Percentiles rank a stretch among this genome's conserved stretches.
phyloP scores from a whole-genome alignment of 30 jellyfish, hydroid and myxozoan genomes.

The Turritopsis dohrnii region DNA sequence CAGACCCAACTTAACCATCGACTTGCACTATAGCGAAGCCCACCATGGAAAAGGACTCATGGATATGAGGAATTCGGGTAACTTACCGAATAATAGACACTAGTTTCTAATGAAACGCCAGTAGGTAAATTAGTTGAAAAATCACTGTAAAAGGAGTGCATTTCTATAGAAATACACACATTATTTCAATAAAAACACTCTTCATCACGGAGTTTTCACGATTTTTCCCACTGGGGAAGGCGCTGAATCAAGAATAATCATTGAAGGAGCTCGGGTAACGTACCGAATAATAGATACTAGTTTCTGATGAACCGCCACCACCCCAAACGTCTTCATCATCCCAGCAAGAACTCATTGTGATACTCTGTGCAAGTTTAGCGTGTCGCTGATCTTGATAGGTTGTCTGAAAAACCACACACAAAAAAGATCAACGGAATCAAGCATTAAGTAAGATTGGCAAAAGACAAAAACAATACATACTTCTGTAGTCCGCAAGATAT shows the following conservation, averaged over 20 bases:
- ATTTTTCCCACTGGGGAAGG: too few relatives aligned
- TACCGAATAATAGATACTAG: neutral
- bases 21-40: neutral
- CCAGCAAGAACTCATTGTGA: neutral
- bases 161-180: too few relatives aligned
- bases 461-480: neutral
- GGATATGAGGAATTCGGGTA: neutral
- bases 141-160: too few relatives aligned
- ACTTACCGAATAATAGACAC: too few relatives aligned
- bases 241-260: too few relatives aligned
- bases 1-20: neutral
- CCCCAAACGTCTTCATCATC: slow-evolving; percentile 17
- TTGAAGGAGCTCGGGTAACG: too few relatives aligned
- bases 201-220: too few relatives aligned
- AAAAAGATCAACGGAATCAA: neutral
- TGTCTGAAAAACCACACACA: neutral
- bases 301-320: slow-evolving; percentile 4
- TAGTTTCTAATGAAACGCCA: too few relatives aligned
- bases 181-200: too few relatives aligned
- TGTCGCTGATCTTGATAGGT: neutral
- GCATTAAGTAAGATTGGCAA: neutral
- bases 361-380: neutral
- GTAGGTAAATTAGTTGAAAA: too few relatives aligned
- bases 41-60: neutral
- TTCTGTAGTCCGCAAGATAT: neutral